A percentile compares a stretch with the other conserved stretches of the same genome.
phyloP scores from a whole-genome alignment of 2,797 vertebrate genomes.

The Melanitta fusca region DNA sequence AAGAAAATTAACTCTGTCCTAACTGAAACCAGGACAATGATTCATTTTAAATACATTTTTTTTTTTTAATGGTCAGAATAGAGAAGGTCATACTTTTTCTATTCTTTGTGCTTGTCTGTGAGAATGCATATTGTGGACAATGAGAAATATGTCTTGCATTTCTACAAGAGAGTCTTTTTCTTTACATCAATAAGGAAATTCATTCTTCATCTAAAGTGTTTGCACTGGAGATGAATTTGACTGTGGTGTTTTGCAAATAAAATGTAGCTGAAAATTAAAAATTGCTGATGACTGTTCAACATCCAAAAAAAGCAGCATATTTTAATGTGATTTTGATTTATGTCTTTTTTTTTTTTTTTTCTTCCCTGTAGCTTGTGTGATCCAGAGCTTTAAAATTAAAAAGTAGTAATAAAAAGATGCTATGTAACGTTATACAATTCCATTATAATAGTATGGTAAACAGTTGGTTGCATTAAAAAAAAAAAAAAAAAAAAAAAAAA shows the following conservation, averaged over 20 bases:
- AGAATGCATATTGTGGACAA: not conserved
- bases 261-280: not conserved
- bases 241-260: not conserved
- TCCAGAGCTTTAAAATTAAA: not conserved
- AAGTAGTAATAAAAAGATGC: not conserved
- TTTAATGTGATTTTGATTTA: not conserved
- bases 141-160: not conserved
- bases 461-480: not conserved
- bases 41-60: not conserved
- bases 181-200: conserved; percentile 26
- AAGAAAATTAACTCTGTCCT: too few species aligned
- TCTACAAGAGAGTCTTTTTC: not conserved
- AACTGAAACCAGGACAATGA: not conserved
- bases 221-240: not conserved
- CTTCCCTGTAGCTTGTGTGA: not conserved
- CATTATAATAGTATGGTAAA: not conserved
- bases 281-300: not conserved
- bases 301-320: not conserved
- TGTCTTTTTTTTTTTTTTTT: not conserved
- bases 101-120: not conserved
- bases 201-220: not conserved
- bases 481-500: not conserved
- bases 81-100: not conserved
- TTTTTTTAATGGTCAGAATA: not conserved
- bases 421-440: not conserved